Evolutionary conservation across 1,140 invertebrate genomes (phyloP), one percentile per base, ranked within the genome.

Genomic region (Ctenoplectra terminalis): DNA sequence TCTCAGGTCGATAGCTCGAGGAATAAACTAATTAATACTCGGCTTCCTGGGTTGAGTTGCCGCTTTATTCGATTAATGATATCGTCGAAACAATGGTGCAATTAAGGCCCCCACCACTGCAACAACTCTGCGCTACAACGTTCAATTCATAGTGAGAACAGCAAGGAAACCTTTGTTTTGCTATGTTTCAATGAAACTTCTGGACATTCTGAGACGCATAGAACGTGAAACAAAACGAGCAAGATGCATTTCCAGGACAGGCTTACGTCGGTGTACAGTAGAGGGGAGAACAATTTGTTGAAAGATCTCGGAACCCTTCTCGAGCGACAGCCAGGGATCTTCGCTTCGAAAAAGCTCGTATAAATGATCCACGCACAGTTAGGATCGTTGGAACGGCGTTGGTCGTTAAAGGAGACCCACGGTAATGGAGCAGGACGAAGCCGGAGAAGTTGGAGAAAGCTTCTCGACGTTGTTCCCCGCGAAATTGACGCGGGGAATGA

Each of bases 11-110:
- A 46, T 43, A 17, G 23, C 61, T 46, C 37, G 64, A 29, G 40
- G 56, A 56, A 70, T 77, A 69, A 77, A 77, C 52, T 70, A 77
- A 77, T 77, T 77, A 77, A 70, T 77, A 43, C 37, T 17, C n/a
- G 40, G 23, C 37, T 56, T 8, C 52, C 48, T 31, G 17, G 20
- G 11, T 9, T 2, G 63, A 56, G 50, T 56, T 52, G 73, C 23
- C 29, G 46, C 43, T 75, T 77, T 58, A 77, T 58, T 70, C 50
- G 75, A 77, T 77, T 77, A 77, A 77, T 64, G 50, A 34, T 46
- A 46, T 56, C 52, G 52, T 58, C 40, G 75, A 46, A 43, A 77
- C 64, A 77, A 77, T 70, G 50, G 52, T 9, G 63, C 74, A 76
- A 76, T 76, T 76, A 76, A 66, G 31, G n/a, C 15, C 37, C 7